Evolutionary conservation across 2,113 vertebrate species (phyloP), one percentile per base, ranked within the genome.

Genomic region (Atlantisia rogersi): DNA sequence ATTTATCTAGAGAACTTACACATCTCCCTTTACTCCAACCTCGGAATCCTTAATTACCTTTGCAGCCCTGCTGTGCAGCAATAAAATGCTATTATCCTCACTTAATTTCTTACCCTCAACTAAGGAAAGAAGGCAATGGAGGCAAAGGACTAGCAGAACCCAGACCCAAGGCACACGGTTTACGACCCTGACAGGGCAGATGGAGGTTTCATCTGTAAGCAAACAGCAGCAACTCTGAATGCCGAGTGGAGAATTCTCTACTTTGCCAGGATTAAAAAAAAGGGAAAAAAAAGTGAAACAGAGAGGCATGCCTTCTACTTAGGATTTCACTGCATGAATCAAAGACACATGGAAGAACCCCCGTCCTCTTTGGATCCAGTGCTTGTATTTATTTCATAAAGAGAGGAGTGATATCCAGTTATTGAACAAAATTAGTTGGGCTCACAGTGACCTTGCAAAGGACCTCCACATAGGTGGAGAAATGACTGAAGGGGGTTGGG

Each of bases 191-290:
- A 60, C 29, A 55, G 76, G 92, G 71, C 88, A 88, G 82, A 95
- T 83, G 82, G 71, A 90, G 73, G n/a, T 37, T 91, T 67, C 56
- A 46, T 91, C 60, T 83, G 60, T 70, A 67, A 90, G 80, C 50
- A 90, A 92, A 77, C 63, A 83, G 40, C 79, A 88, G 71, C 88
- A 92, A 74, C 88, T 77, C 64, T 78, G 60, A 1, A 0, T 70
- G 77, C 46, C 67, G 56, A 91, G 63, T 32, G 46, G 64, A 83
- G 80, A 70, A 88, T 92, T 90, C 86, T 77, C 82, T 86, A 40
- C 90, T 90, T 86, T 83, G 68, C 71, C 88, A 93, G 93, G 37
- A 40, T 40, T 40, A 40, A 88, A 86, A 85, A 96, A 48, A 48
- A 11, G 83, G 85, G 95, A 10, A 22, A 48, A 22, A 53, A 93